Evolutionary conservation across 2,888 invertebrate genomes (phyloP), one percentile per base, ranked within the genome.

Genomic region (Oscheius sp.): DNA sequence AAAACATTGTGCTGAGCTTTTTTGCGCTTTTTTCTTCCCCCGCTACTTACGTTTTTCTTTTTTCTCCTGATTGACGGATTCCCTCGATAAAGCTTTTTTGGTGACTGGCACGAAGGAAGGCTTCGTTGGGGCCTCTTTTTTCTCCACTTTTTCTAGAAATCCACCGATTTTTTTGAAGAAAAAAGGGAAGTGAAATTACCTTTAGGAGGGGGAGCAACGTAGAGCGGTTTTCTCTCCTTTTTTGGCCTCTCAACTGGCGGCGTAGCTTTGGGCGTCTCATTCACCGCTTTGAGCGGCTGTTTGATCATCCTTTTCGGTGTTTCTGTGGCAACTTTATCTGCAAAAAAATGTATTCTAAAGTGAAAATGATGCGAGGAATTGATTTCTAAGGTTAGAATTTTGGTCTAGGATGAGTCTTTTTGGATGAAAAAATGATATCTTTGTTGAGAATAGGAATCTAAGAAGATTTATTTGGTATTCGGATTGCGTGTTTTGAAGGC

Each of bases 171-270:
- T n/a, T n/a, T 42, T 34, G 12, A 34, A 34, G 37, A 12, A 12
- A 34, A 34, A 34, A 12, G 37, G 37, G 12, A 15, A n/a, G 12
- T 15, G 42, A 42, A n/a, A 12, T 15, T 45, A 74, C 73, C 76
- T 73, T 78, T 78, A 1, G 76, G 71, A 25, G 78, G 75, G 10
- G 78, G 78, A 23, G 78, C 64, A n/a, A 71, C 72, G 55, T 76
- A 76, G 55, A 76, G 66, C 27, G 76, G 79, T 45, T 79, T 78
- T 27, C 78, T 58, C 42, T 78, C 75, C 57, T 74, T 75, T 52
- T 78, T 78, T 17, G 45, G 63, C 45, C 75, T 39, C 46, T 78
- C 78, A 3, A 73, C 70, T 23, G 72, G 70, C 20, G 76, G 72
- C n/a, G n/a, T n/a, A 33, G 66, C 67, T 25, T 58, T 37, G 1